Conservation (phyloP, 1,140 invertebrate genomes). For the Argopecten irradians region DNA sequence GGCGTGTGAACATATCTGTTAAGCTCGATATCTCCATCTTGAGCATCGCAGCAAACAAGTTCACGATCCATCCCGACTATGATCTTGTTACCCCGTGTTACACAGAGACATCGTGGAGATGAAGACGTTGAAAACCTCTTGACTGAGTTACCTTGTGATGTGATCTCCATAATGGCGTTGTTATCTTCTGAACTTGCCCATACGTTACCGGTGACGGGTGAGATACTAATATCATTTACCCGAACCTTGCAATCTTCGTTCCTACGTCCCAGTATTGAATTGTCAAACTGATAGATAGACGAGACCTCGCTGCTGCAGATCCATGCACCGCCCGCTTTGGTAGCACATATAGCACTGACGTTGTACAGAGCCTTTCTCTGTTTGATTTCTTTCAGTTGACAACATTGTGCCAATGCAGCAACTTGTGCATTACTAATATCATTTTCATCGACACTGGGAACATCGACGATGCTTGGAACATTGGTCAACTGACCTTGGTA, state of each 20-base stretch:
- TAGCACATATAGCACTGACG: neutral
- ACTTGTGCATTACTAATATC: neutral
- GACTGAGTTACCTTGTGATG: neutral
- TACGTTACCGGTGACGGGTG: neutral
- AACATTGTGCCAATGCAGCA: neutral
- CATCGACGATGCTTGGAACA: no score
- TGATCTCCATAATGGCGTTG: neutral
- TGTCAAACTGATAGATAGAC: neutral
- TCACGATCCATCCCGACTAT: neutral
- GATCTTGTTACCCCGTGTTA: neutral
- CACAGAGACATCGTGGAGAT: neutral
- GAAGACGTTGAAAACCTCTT: neutral
- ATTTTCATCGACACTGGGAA: neutral
- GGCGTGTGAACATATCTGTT: neutral
- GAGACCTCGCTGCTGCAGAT: conserved; percentile 4
- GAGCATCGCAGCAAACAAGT: neutral
- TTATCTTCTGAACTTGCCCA: neutral
- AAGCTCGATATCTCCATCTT: neutral
- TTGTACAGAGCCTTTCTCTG: neutral
- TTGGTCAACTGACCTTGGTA: no score
- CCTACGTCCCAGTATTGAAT: neutral
- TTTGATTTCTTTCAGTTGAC: neutral
- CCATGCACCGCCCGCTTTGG: neutral
- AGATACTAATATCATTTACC: neutral
- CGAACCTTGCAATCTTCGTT: neutral